Evolutionary conservation across 1,140 invertebrate genomes (phyloP).

Genomic region (Drosophila tropicalis): DNA sequence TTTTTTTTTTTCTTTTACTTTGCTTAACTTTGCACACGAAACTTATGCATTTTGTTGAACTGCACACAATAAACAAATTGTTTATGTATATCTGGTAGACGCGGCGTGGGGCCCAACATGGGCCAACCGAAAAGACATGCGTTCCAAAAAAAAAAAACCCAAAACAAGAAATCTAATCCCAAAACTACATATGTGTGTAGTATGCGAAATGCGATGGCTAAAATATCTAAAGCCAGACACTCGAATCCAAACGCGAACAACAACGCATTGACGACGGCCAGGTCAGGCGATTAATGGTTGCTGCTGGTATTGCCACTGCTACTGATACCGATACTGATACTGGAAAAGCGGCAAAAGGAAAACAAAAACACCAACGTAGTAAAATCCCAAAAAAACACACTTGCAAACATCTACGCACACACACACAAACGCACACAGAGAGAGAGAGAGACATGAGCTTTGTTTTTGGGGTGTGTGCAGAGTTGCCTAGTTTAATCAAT

Average conservation of each 20-base stretch:
- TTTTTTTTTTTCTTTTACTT: neutral
- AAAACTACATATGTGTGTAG: neutral
- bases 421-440: constrained; percentile 6
- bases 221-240: neutral
- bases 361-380: constrained; percentile 56
- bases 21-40: neutral
- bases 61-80: constrained; percentile 1
- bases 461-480: constrained; percentile 3
- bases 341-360: constrained; percentile 44
- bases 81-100: neutral
- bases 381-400: constrained; percentile 40
- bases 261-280: constrained; percentile 5
- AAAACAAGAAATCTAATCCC: neutral
- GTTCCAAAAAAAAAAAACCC: neutral
- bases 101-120: neutral
- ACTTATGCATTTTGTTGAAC: neutral
- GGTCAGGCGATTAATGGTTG: constrained; percentile 12
- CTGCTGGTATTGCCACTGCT: constrained; percentile 5
- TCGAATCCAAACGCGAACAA: neutral
- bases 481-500: constrained; percentile 9
- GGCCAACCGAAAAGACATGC: neutral
- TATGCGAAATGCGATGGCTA: neutral
- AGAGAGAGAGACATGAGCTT: neutral
- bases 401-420: constrained; percentile 27
- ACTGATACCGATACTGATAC: constrained; percentile 29